phyloP scores from a whole-genome alignment of 2,888 invertebrate genomes.

The Luperina testacea region DNA sequence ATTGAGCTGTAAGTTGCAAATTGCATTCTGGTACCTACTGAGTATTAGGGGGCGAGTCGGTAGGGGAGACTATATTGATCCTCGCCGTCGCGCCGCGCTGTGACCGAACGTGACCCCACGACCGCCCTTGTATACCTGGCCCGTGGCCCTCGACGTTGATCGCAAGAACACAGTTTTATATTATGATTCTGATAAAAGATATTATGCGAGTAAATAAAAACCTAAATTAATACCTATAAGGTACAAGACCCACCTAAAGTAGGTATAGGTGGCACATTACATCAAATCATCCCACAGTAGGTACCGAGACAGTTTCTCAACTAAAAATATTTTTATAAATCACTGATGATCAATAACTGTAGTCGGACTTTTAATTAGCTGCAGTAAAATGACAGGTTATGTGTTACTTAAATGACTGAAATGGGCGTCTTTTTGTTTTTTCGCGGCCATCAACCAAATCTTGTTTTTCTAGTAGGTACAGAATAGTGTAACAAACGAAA shows the following conservation, averaged over 20 bases:
- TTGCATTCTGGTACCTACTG: slow-evolving; percentile 74
- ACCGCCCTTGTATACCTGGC: slow-evolving; percentile 77
- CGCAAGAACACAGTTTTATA: slow-evolving; percentile 33
- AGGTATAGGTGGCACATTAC: not conserved
- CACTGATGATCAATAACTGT: not conserved
- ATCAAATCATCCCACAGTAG: not conserved
- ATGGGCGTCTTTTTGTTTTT: no score
- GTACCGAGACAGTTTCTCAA: not conserved
- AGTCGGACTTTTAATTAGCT: no score
- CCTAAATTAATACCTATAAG: not conserved
- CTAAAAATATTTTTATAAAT: not conserved
- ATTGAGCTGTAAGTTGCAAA: slow-evolving; percentile 72
- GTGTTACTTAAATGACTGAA: no score
- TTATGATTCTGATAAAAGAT: not conserved
- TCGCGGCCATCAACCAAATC: no score
- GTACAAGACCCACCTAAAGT: not conserved
- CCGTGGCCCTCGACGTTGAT: slow-evolving; percentile 46
- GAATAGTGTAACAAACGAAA: no score
- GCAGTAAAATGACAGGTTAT: no score
- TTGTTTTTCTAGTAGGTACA: no score
- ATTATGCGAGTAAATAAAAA: not conserved
- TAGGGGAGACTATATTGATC: slow-evolving; percentile 83
- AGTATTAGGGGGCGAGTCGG: slow-evolving; percentile 70
- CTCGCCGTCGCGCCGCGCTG: slow-evolving; percentile 83
- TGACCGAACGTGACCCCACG: slow-evolving; percentile 88